A percentile compares a stretch with the other conserved stretches of the same genome.
Evolutionary conservation across 2,113 vertebrate genomes (phyloP).

Genomic region (Menura novaehollandiae): DNA sequence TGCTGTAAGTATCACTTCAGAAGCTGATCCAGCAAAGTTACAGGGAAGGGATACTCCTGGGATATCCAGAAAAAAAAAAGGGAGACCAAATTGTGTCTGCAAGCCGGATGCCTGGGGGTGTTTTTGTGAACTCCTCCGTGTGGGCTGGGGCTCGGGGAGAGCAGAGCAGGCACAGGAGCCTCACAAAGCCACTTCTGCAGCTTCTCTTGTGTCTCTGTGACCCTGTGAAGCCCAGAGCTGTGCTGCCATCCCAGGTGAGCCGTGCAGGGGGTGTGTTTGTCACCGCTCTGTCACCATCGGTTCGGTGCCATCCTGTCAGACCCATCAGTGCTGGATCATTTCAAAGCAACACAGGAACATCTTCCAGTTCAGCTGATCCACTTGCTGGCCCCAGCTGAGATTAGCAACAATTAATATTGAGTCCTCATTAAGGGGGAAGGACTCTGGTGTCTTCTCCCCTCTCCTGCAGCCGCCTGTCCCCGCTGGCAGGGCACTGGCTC

Average conservation of each 20-base stretch:
- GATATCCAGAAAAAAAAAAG: background rate
- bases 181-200: background rate
- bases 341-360: background rate
- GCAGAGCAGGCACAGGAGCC: background rate
- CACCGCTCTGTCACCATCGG: background rate
- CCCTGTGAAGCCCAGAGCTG: background rate
- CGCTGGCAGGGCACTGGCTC: fast-evolving
- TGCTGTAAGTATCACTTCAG: background rate
- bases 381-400: background rate
- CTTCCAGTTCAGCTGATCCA: background rate
- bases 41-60: background rate
- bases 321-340: background rate
- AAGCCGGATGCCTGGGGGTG: background rate
- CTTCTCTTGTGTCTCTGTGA: background rate
- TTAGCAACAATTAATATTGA: background rate
- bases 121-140: background rate
- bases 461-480: background rate
- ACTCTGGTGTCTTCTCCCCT: background rate
- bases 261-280: background rate
- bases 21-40: background rate
- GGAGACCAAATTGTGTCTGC: background rate
- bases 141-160: background rate
- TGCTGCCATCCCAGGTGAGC: background rate
- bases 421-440: background rate
- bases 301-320: background rate